Evolutionary conservation across 1,140 invertebrate species (phyloP), one percentile per base, ranked within the genome.

Genomic region (Branchinecta lindahli): DNA sequence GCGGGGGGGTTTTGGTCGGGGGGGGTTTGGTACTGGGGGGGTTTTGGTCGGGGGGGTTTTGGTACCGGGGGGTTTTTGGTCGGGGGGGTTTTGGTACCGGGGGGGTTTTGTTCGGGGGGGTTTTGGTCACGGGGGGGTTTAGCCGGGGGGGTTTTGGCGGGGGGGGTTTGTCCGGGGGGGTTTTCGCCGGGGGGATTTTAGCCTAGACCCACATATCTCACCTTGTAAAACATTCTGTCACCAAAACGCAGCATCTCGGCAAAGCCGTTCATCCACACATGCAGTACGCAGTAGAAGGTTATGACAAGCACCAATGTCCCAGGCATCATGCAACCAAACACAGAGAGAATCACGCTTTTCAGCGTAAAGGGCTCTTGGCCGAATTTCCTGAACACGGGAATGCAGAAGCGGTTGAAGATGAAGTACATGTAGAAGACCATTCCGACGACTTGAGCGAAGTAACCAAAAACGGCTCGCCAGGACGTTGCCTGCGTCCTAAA

Each of bases 201-300:
- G n/a, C n/a, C n/a, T n/a, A n/a, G n/a, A n/a, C n/a, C n/a, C n/a
- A n/a, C 33, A 33, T 33, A 33, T 33, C 72, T 76, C 79, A 87
- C 87, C 80, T 85, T 86, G 75, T 93, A 92, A 79, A 92, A 93
- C 74, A 86, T 82, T 70, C 91, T 81, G 78, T 96, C 93, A 7
- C 86, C 90, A 79, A 96, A 96, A 67, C 82, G 82, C 10, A 94
- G 75, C 78, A 95, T 83, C 79, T 96, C 93, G 5, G 91, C 89
- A 75, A 87, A 90, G 8, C 88, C 87, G 80, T 96, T 96, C 74
- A 91, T 82, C 89, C 91, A 95, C 0, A 87, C 85, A 77, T 96
- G 93, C 3, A 96, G 78, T 0, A 96, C 79, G 67, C 87, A 84
- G 79, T 92, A 96, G 78, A 95, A 95, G 8, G 84, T 86, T 69